A percentile compares a stretch with the other conserved stretches of the same genome.
Conservation (phyloP, 1,140 invertebrate genomes). For the Nebria ingens region DNA sequence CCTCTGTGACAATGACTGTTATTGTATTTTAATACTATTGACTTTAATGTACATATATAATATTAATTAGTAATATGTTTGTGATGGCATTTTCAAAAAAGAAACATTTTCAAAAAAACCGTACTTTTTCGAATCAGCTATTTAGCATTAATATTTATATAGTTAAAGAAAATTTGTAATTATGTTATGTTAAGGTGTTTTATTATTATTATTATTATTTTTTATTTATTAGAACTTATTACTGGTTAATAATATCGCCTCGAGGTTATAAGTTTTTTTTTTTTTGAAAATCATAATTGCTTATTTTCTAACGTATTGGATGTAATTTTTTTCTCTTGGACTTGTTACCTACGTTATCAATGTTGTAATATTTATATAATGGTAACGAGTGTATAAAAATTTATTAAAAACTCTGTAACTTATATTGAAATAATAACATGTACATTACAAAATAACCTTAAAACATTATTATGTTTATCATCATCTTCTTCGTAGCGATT, state of each 20-base stretch:
- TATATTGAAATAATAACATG: too few species aligned
- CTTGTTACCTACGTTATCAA: neutral
- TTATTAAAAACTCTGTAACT: too few species aligned
- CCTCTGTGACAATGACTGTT: too few species aligned
- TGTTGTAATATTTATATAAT: too few species aligned
- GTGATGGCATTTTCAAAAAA: neutral
- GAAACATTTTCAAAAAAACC: neutral
- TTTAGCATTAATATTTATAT: neutral
- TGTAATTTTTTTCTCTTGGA: neutral
- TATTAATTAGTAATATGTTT: too few species aligned
- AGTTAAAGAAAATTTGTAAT: neutral
- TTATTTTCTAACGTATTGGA: neutral
- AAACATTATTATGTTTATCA: too few species aligned
- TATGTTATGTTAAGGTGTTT: neutral
- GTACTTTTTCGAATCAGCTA: neutral
- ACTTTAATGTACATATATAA: too few species aligned
- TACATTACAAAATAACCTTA: too few species aligned
- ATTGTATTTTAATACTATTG: too few species aligned
- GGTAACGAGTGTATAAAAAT: too few species aligned
- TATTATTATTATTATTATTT: too few species aligned
- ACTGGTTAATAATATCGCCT: neutral
- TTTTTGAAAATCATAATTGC: neutral
- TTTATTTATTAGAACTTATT: neutral
- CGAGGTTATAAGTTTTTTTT: neutral
- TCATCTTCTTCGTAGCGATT: too few species aligned